Evolutionary conservation across 2,888 invertebrate species (phyloP).

Genomic region (Dermolepida albohirtum): DNA sequence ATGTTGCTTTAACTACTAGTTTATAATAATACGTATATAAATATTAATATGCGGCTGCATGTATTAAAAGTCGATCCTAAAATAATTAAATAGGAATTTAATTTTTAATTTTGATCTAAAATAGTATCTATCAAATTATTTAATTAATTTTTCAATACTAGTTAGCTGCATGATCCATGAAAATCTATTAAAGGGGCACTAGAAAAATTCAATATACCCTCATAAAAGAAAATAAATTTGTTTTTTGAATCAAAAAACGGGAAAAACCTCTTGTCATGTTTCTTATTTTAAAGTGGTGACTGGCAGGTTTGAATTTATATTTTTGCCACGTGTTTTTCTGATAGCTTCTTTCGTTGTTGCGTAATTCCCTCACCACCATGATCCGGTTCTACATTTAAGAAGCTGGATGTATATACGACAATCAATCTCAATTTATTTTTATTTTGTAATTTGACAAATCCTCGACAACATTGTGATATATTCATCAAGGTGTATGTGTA

Average conservation of each 20-base stretch:
- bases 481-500: too few relatives aligned
- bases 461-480: too few relatives aligned
- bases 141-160: too few relatives aligned
- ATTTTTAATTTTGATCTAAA: background rate
- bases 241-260: background rate
- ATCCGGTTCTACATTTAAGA: background rate
- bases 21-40: constrained; percentile 1
- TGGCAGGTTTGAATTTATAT: constrained; percentile 30
- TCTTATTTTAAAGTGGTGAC: constrained; percentile 18
- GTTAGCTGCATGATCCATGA: too few relatives aligned
- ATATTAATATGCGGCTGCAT: too few relatives aligned
- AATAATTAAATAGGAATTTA: background rate
- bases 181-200: too few relatives aligned
- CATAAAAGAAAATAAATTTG: background rate
- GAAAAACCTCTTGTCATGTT: constrained; percentile 23
- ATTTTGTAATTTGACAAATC: too few relatives aligned
- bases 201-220: too few relatives aligned
- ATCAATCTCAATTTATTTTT: too few relatives aligned
- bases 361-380: background rate
- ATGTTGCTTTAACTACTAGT: constrained; percentile 18
- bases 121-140: too few relatives aligned
- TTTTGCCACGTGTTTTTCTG: constrained; percentile 23
- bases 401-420: too few relatives aligned
- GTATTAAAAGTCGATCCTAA: too few relatives aligned
- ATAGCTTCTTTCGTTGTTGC: constrained; percentile 8